Conservation (phyloP, 2,888 invertebrate genomes). For the Pterobdella sp. region DNA sequence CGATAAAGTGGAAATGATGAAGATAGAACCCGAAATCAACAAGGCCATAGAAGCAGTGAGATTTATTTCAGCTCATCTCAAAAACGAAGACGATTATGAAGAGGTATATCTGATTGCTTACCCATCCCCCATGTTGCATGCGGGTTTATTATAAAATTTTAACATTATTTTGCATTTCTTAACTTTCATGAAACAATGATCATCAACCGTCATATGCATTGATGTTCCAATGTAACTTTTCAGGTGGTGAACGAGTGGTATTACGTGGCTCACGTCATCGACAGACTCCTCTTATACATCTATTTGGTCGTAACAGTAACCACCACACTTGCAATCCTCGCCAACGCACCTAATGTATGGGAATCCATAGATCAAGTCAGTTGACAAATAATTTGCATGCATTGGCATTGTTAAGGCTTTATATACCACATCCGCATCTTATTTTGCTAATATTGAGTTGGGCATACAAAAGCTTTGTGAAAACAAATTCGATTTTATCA, state of each 20-base stretch:
- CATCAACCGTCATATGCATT: too few species aligned
- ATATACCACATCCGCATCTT: too few species aligned
- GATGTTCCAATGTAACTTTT: too few species aligned
- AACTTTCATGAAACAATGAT: too few species aligned
- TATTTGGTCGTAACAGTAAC: conserved; percentile 27
- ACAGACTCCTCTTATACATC: conserved; percentile 28
- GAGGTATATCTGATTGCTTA: conserved; percentile 60
- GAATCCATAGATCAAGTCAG: conserved; percentile 24
- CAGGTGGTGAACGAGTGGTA: conserved; percentile 31
- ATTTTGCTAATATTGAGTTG: too few species aligned
- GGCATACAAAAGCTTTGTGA: too few species aligned
- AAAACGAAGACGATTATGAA: conserved; percentile 94
- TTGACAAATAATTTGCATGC: background rate
- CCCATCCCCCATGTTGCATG: background rate
- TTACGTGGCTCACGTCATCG: conserved; percentile 30
- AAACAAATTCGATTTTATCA: too few species aligned
- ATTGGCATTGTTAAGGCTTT: too few species aligned
- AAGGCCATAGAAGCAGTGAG: conserved; percentile 91
- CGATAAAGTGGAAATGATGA: conserved; percentile 50
- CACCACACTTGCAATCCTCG: conserved; percentile 30
- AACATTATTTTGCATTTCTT: too few species aligned
- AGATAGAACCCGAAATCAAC: conserved; percentile 64
- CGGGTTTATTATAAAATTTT: too few species aligned
- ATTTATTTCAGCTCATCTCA: conserved; percentile 93
- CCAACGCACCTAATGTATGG: conserved; percentile 28